phyloP scores from a whole-genome alignment of 2,888 invertebrate genomes.

The Exocentrus adspersus region DNA sequence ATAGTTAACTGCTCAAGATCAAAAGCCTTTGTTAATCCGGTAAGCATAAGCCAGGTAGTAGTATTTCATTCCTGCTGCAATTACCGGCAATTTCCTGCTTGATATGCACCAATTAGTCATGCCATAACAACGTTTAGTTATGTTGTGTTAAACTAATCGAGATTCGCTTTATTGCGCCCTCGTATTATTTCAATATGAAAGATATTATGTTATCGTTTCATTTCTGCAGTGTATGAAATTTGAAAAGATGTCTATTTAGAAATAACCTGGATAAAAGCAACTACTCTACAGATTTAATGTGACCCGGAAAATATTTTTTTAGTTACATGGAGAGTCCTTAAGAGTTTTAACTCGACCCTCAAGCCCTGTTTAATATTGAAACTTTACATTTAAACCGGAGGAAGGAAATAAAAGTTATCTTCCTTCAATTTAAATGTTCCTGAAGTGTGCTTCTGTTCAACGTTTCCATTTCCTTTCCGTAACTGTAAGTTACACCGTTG shows the following conservation, averaged over 20 bases:
- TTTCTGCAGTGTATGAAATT: too few relatives aligned
- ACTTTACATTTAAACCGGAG: not conserved
- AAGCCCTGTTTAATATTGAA: not conserved
- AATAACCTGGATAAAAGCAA: too few relatives aligned
- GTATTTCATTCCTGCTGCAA: not conserved
- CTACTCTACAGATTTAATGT: too few relatives aligned
- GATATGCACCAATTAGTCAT: not conserved
- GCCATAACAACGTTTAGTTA: not conserved
- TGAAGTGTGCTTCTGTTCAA: conserved; percentile 5
- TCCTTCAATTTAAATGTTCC: not conserved
- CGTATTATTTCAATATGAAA: not conserved
- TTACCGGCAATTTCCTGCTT: not conserved
- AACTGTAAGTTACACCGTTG: not conserved
- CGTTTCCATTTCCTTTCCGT: not conserved
- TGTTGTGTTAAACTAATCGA: not conserved
- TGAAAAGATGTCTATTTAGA: too few relatives aligned
- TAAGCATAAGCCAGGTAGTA: not conserved
- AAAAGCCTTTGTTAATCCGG: not conserved
- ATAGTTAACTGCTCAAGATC: not conserved
- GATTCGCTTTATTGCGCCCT: not conserved
- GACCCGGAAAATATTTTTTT: too few relatives aligned
- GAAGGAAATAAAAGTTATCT: not conserved
- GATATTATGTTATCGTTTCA: too few relatives aligned
- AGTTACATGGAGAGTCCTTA: too few relatives aligned
- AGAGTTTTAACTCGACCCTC: not conserved